These are phyloP conservation scores for Periophthalmus magnuspinnatus DNA, from an alignment of 2,797 vertebrate genomes.

Conservation along the genomic window DNA sequence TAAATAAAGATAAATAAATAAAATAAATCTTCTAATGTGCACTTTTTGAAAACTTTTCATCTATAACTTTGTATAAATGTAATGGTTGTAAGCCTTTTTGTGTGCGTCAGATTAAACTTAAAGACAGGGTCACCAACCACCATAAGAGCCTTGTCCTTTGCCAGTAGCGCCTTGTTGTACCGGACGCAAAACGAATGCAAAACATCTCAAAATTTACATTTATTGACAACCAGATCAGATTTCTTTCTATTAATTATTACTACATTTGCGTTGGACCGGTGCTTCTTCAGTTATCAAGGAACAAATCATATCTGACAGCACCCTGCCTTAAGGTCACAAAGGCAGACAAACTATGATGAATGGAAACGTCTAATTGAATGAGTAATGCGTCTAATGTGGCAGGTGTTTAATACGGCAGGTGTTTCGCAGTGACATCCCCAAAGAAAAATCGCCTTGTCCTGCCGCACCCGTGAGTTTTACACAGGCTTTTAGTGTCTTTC, in stretches of 20 bases:
- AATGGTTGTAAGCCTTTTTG: background rate
- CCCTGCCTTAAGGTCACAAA: background rate
- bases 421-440: slow-evolving; percentile 8
- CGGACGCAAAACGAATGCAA: background rate
- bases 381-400: slow-evolving; percentile 7
- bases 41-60: too few species aligned
- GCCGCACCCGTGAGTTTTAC: slow-evolving; percentile 9
- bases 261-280: background rate
- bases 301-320: background rate
- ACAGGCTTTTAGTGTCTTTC: slow-evolving; percentile 14
- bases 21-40: too few species aligned
- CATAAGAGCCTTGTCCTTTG: too few species aligned
- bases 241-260: background rate
- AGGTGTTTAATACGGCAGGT: slow-evolving; percentile 16
- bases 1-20: too few species aligned
- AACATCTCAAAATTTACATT: background rate
- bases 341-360: slow-evolving; percentile 7
- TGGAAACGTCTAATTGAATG: slow-evolving; percentile 11
- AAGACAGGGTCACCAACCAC: too few species aligned
- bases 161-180: too few species aligned
- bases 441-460: slow-evolving; percentile 9
- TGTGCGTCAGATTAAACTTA: background rate
- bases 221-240: background rate
- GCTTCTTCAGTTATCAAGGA: background rate
- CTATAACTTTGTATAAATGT: too few species aligned